Evolutionary conservation across 2,113 vertebrate species (phyloP), one percentile per base, ranked within the genome.

Genomic region (Micronycteris hirsuta): DNA sequence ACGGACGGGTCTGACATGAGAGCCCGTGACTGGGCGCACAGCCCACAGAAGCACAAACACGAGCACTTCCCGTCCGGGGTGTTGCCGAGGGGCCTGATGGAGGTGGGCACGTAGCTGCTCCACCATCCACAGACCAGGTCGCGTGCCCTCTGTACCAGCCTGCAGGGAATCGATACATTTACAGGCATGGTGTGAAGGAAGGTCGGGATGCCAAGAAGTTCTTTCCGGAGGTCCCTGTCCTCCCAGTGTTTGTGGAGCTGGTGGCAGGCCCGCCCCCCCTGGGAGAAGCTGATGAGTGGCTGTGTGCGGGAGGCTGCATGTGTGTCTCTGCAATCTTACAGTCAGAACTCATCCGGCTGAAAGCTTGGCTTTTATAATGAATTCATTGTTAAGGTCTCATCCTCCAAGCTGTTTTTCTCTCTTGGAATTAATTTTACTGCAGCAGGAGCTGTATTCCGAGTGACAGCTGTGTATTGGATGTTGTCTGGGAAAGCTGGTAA

Each of bases 341-440:
- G 49, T 83, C 14, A 15, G 82, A 63, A 81, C 83, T 80, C 49
- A 31, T 38, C 58, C 0, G 10, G 77, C 4, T 41, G 56, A 43
- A 86, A 74, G 54, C 67, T 56, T 63, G 36, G 47, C n/a, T 84
- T 95, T 94, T 80, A 81, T 52, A 84, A 5, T 84, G 58, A 90
- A 54, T 73, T 93, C 70, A 19, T 92, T 77, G 89, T 88, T 77
- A 68, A 92, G 19, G 38, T 70, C 14, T n/a, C 22, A 7, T 92
- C 94, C 86, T 94, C 76, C n/a, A 88, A 43, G 77, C 41, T 88
- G 33, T 86, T 94, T 86, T 96, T 86, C 70, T 88, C 26, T 97
- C 88, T 88, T 52, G 77, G 78, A 77, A 73, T 86, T 67, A 71
- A 92, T 91, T 92, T 87, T 84, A 14, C 52, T 58, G 81, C 36